Evolutionary conservation across 2,113 vertebrate species (phyloP).

Genomic region (Apeltes quadracus): DNA sequence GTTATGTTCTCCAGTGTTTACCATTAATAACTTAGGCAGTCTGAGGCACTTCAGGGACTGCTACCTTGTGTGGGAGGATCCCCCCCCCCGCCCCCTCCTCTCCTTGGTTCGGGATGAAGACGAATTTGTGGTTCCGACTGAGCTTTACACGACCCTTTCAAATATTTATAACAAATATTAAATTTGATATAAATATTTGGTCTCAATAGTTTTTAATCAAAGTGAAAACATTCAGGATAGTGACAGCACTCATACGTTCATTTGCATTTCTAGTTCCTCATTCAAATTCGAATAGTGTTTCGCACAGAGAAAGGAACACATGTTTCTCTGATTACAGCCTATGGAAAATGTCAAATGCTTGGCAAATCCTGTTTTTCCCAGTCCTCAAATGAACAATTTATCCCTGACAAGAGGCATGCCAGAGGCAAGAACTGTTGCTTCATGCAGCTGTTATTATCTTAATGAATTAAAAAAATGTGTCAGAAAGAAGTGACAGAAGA

Average conservation of each 20-base stretch:
- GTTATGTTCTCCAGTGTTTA: too few relatives aligned
- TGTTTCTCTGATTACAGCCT: slow-evolving; percentile 39
- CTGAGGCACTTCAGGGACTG: too few relatives aligned
- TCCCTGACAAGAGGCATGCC: slow-evolving; percentile 40
- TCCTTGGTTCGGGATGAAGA: too few relatives aligned
- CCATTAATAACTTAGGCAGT: too few relatives aligned
- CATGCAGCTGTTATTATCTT: slow-evolving; percentile 47
- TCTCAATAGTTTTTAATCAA: too few relatives aligned
- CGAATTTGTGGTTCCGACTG: too few relatives aligned
- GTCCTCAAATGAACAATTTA: slow-evolving; percentile 47
- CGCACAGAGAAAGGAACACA: slow-evolving; percentile 19
- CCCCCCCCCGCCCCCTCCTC: too few relatives aligned
- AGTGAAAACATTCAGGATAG: too few relatives aligned
- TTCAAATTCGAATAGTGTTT: slow-evolving; percentile 24
- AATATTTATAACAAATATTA: too few relatives aligned
- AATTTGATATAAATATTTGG: too few relatives aligned
- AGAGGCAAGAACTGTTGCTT: slow-evolving; percentile 36
- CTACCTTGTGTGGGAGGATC: too few relatives aligned
- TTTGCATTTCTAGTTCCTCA: slow-evolving; percentile 12
- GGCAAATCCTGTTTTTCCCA: slow-evolving; percentile 33
- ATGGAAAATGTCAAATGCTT: slow-evolving; percentile 33
- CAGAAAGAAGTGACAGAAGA: slow-evolving; percentile 36
- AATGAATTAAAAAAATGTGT: slow-evolving; percentile 34
- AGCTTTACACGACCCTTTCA: too few relatives aligned
- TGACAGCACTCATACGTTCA: not conserved